Evolutionary conservation across 2,113 vertebrate species (phyloP), one percentile per base, ranked within the genome.

Genomic region (Oryctolagus cuniculus): DNA sequence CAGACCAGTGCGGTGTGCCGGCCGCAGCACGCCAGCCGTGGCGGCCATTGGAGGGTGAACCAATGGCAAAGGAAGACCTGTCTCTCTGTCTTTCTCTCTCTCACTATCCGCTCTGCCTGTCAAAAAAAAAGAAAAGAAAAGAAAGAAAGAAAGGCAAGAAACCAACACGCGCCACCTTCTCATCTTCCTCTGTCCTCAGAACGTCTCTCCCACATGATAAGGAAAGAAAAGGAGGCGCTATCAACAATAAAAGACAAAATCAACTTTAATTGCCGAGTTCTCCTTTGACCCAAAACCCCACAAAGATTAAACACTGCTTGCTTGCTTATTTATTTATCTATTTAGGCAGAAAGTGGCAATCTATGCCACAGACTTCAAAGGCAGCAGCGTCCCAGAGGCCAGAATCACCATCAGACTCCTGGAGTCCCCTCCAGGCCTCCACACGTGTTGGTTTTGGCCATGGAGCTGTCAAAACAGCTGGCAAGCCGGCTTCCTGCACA

Each of bases 391-490:
- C 36, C 13, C 63, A 70, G 58, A 49, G 38, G 58, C 83, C 49
- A 72, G 82, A 87, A 67, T 4, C 13, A 63, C 10, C 36, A 10
- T 58, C 36, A 27, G 22, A 6, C n/a, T 21, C 72, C 19, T 38
- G 44, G 6, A 44, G 44, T 2, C n/a, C 22, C 3, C 34, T 58
- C 25, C n/a, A 58, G 5, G 27, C 29, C 36, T 29, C 11, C 51
- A 73, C 64, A 63, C 74, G 36, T 31, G 49, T 79, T 70, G 51
- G 31, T 66, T 83, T 80, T 73, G 63, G 67, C 87, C 90, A 84
- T 63, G 44, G 93, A 91, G 67, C 38, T 88, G 93, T 95, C 96
- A 95, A 31, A 90, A 69, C 81, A 93, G 81, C 53, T 90, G 77
- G 67, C 22, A 70, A 95, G 85, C 83, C 31, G 3, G 38, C 84